These are phyloP conservation scores for Chloroclysta siterata DNA, from an alignment of 2,888 invertebrate genomes.

Conservation along the genomic window DNA sequence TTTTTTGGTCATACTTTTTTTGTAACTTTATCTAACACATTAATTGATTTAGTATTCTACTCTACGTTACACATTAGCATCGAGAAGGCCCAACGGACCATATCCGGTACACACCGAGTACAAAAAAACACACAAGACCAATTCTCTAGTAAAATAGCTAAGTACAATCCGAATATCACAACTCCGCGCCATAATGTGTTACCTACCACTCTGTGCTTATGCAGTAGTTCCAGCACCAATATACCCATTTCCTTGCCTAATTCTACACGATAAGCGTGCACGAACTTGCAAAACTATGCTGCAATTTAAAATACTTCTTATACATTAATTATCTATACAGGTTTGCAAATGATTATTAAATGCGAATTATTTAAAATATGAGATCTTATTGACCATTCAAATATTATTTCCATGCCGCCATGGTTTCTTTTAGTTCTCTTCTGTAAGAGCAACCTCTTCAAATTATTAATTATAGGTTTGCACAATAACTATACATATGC, in stretches of 20 bases:
- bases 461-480: no score
- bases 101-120: neutral
- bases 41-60: neutral
- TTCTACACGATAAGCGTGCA: slow-evolving; percentile 15
- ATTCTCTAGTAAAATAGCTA: neutral
- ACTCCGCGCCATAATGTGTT: slow-evolving; percentile 8
- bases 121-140: slow-evolving; percentile 1
- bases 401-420: no score
- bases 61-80: neutral
- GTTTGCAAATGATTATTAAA: neutral
- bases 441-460: no score
- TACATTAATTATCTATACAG: neutral
- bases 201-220: slow-evolving; percentile 4
- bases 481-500: no score
- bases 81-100: neutral
- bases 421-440: no score
- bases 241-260: slow-evolving; percentile 23
- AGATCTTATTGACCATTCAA: neutral
- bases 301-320: slow-evolving; percentile 2
- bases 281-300: slow-evolving; percentile 8
- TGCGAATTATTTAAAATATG: neutral
- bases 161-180: slow-evolving; percentile 25
- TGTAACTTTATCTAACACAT: neutral
- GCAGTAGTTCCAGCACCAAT: slow-evolving; percentile 28
- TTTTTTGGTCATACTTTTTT: neutral